Base-by-base conservation (phyloP, 2,888 invertebrate genomes). In the Orthonevra nobilis region DNA sequence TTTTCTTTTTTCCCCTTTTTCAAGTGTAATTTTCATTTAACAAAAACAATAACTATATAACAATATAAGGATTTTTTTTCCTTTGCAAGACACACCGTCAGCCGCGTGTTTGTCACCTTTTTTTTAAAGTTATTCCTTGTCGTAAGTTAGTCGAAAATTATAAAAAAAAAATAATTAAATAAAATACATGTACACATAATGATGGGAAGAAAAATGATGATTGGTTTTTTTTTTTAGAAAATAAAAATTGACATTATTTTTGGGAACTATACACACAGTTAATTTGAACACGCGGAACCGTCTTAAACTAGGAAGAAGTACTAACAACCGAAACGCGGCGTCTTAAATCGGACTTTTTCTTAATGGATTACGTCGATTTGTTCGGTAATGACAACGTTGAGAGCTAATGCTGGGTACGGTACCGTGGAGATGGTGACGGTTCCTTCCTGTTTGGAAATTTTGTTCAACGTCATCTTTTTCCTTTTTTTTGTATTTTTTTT, bases 381-480 rank as follows among this genome's bases (percentile, higher is more conserved):
- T 6, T 36, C 10, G 26, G 23, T 26, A 50, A 60, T 60, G 36
- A 60, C 50, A 69, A 36, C 15, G 26, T 10, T 40, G 42, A 42
- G 5, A 32, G 2, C 36, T 14, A 28, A 26, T 12, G 26, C 28
- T 23, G 46, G 7, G 23, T 30, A 30, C 38, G 12, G 26, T 26
- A 12, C 23, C 44, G 30, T 30, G 28, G 15, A 54, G 15, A 63
- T 40, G 42, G 42, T 64, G 72, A 36, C 50, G 34, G 58, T 50
- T 73, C 34, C 54, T 73, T 73, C 58, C 58, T 64, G 58, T 64
- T 64, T 50, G 64, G 28, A 58, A 42, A 73, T 58, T 36, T 36
- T 3, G 9, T 20, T 20, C 12, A 73, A 73, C 72, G 50, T 64
- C 58, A 58, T 58, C 10, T 61, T 69, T 60, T 61, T 19, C 38